phyloP scores from a whole-genome alignment of 2,797 vertebrate genomes.

The Toxotes lorentzi region DNA sequence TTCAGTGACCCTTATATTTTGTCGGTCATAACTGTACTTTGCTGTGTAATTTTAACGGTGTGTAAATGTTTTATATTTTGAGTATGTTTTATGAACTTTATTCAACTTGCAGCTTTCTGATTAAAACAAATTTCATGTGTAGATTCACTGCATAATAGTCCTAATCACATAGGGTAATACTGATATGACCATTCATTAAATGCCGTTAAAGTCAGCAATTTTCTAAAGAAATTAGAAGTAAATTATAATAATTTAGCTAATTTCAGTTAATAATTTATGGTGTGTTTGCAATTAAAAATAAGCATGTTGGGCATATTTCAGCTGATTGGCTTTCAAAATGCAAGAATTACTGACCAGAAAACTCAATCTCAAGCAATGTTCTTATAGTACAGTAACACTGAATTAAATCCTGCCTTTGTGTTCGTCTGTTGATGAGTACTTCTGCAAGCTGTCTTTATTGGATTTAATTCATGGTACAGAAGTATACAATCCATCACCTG shows the following conservation, averaged over 20 bases:
- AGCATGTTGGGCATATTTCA: too few relatives aligned
- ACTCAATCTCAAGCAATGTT: too few relatives aligned
- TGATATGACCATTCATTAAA: background rate
- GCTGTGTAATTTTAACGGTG: background rate
- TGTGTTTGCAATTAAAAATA: too few relatives aligned
- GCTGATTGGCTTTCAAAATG: too few relatives aligned
- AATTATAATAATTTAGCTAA: too few relatives aligned
- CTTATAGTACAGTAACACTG: too few relatives aligned
- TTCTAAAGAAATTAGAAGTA: too few relatives aligned
- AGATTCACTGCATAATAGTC: background rate
- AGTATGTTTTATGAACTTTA: background rate
- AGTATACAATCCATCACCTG: background rate
- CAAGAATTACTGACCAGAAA: too few relatives aligned
- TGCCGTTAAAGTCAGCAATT: too few relatives aligned
- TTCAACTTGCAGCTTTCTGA: background rate
- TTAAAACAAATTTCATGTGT: too few relatives aligned
- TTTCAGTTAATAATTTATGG: too few relatives aligned
- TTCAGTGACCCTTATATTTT: background rate
- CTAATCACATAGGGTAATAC: background rate
- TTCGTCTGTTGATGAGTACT: background rate
- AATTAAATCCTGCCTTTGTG: too few relatives aligned
- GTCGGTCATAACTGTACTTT: background rate
- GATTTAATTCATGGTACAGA: conserved; percentile 4
- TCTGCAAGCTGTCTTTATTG: background rate
- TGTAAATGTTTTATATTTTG: background rate